phyloP scores from a whole-genome alignment of 2,113 vertebrate species.

The Paracyprichromis sp. region DNA sequence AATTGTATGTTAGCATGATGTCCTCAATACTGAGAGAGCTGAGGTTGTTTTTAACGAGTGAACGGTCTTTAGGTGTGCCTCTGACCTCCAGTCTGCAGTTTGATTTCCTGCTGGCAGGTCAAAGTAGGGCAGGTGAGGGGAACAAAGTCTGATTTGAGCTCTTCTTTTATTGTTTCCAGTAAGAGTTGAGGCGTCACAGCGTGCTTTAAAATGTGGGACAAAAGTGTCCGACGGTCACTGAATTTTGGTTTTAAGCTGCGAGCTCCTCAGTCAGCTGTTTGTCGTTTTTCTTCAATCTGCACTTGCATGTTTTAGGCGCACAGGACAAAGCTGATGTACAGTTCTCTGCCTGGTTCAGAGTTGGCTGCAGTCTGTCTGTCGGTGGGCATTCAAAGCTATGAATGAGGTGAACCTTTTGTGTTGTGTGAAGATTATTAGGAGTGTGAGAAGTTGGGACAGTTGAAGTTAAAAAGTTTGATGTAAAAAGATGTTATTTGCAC shows the following conservation, averaged over 20 bases:
- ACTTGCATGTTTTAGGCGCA: neutral
- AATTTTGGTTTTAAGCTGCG: neutral
- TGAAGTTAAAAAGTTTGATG: conserved; percentile 26
- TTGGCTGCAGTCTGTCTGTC: neutral
- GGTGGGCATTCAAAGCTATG: neutral
- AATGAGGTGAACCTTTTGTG: neutral
- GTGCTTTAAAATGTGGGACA: neutral
- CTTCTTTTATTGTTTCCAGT: neutral
- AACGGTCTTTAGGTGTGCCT: neutral
- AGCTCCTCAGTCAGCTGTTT: neutral
- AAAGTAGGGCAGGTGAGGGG: conserved; percentile 1
- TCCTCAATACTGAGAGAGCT: neutral
- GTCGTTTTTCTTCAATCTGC: neutral
- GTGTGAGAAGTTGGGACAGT: conserved; percentile 7
- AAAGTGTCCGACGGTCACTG: neutral
- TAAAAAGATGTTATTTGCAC: conserved; percentile 70
- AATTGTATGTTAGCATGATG: neutral
- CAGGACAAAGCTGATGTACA: neutral
- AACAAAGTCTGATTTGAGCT: neutral
- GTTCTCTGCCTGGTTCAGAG: neutral
- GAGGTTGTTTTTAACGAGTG: neutral
- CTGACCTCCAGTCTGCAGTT: neutral
- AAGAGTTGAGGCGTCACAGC: neutral
- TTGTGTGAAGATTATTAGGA: neutral
- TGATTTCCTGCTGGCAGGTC: conserved; percentile 54